Percentiles rank a stretch among this genome's conserved stretches.
Conservation (phyloP, 2,113 vertebrate genomes). For the Leucosticte australis region DNA sequence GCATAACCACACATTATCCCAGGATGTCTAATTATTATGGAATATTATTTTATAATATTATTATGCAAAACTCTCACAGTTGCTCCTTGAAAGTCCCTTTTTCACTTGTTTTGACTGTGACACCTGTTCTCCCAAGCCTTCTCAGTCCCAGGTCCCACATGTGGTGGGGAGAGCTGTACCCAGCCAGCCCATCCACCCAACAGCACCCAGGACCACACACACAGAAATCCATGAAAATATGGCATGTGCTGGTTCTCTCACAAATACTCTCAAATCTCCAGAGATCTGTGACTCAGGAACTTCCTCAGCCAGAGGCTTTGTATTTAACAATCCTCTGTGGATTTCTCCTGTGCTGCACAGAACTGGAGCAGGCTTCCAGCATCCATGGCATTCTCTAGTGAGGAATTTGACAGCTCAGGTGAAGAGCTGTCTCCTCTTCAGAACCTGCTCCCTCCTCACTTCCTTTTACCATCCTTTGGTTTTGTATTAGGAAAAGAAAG, state of each 20-base stretch:
- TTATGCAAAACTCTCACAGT: not conserved
- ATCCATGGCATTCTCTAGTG: not conserved
- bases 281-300: not conserved
- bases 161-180: not conserved
- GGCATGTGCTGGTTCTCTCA: not conserved
- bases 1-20: not conserved
- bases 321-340: not conserved
- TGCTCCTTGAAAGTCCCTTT: not conserved
- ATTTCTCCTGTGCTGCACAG: not conserved
- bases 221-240: not conserved
- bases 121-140: not conserved
- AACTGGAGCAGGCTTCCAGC: not conserved
- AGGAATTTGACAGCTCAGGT: not conserved
- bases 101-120: not conserved
- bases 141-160: not conserved
- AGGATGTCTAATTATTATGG: not conserved
- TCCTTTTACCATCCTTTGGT: not conserved
- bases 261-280: not conserved
- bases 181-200: not conserved
- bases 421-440: not conserved
- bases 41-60: no score
- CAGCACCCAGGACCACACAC: not conserved
- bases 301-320: not conserved
- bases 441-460: fast-evolving
- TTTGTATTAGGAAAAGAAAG: not conserved